Conservation (phyloP, 2,797 vertebrate species). For the Microcaecilia unicolor region DNA sequence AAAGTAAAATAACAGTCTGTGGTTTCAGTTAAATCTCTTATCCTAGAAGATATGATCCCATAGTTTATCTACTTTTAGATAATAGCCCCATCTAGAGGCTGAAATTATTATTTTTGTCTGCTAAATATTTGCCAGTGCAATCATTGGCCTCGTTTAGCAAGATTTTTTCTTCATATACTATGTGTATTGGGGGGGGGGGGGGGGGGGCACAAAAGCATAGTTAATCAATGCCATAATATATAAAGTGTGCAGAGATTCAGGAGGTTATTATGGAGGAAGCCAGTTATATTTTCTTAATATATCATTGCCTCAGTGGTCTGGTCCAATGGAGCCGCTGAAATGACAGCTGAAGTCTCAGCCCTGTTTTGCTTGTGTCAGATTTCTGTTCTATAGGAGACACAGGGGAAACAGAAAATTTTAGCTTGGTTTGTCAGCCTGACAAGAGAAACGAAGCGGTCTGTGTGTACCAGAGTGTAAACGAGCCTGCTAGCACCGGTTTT, state of each 20-base stretch:
- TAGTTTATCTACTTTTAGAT: background rate
- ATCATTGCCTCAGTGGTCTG: rapidly evolving
- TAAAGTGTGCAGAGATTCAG: no score
- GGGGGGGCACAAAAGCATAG: no score
- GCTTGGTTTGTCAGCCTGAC: background rate
- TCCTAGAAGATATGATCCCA: constrained; percentile 1
- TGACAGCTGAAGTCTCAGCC: background rate
- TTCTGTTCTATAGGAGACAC: rapidly evolving
- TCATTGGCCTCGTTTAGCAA: no score
- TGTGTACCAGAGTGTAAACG: no score
- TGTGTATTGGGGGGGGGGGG: no score
- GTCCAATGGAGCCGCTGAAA: background rate
- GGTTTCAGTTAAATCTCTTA: constrained; percentile 24
- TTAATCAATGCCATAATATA: no score
- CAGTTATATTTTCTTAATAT: background rate
- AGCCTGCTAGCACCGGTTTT: no score
- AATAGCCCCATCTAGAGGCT: constrained; percentile 50
- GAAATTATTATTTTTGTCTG: background rate
- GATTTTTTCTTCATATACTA: no score
- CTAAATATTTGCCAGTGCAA: background rate
- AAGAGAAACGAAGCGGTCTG: background rate
- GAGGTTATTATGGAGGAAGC: no score
- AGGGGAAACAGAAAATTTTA: rapidly evolving
- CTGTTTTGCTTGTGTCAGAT: background rate
- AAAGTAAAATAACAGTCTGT: constrained; percentile 20